A percentile compares a stretch with the other conserved stretches of the same genome.
These are phyloP conservation scores for Allophyes oxyacanthae DNA, from an alignment of 2,888 invertebrate genomes.

Conservation along the genomic window DNA sequence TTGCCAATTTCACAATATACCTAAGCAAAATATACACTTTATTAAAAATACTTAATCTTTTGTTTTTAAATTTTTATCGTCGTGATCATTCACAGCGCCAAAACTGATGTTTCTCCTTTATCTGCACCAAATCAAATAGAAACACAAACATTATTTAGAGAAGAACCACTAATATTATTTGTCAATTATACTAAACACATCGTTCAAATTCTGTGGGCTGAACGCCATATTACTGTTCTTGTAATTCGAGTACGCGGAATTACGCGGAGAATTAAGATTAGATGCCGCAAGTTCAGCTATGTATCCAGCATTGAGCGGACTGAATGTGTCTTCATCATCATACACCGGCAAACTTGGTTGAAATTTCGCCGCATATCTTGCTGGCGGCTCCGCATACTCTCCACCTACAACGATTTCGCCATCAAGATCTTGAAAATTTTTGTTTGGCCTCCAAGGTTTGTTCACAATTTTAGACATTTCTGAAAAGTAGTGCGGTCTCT, in stretches of 20 bases:
- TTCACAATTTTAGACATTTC: slow-evolving; percentile 58
- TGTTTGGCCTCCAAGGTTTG: slow-evolving; percentile 62
- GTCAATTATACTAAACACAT: slow-evolving; percentile 82
- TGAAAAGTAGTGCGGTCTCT: slow-evolving; percentile 55
- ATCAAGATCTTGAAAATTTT: slow-evolving; percentile 48
- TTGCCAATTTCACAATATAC: too few species aligned
- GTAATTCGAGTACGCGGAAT: slow-evolving; percentile 82
- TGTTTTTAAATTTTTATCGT: too few species aligned
- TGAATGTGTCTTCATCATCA: slow-evolving; percentile 56
- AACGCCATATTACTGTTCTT: slow-evolving; percentile 85
- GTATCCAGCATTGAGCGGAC: slow-evolving; percentile 53
- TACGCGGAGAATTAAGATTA: slow-evolving; percentile 63
- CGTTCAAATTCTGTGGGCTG: slow-evolving; percentile 85
- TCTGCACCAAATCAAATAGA: too few species aligned
- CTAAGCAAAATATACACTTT: too few species aligned
- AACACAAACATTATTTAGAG: too few species aligned
- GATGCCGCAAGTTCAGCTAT: slow-evolving; percentile 63
- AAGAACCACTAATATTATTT: slow-evolving; percentile 51
- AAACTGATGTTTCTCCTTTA: too few species aligned
- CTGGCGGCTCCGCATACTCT: slow-evolving; percentile 83
- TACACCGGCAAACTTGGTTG: slow-evolving; percentile 63
- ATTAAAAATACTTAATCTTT: too few species aligned
- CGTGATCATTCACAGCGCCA: too few species aligned
- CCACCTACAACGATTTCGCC: slow-evolving; percentile 78
- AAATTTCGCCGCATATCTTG: slow-evolving; percentile 69